Conservation (phyloP, 2,797 vertebrate genomes). For the Sciurus vulgaris region DNA sequence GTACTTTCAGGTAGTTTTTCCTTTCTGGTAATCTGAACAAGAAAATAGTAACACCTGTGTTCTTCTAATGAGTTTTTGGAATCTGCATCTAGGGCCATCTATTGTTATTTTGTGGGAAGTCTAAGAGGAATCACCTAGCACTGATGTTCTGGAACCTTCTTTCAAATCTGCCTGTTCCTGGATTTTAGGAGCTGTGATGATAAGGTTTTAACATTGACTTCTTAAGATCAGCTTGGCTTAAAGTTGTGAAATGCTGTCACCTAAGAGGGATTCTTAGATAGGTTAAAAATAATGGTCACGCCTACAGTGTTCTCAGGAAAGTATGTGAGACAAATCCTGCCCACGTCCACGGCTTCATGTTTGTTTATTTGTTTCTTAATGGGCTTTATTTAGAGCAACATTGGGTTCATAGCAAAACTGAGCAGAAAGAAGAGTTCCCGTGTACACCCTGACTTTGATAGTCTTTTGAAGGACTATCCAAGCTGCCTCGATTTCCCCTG, state of each 20-base stretch:
- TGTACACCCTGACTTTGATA: background rate
- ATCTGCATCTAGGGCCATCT: background rate
- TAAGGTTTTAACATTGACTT: background rate
- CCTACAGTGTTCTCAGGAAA: background rate
- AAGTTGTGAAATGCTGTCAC: background rate
- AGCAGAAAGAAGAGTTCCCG: background rate
- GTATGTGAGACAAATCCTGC: background rate
- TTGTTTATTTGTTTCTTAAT: background rate
- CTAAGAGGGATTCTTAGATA: background rate
- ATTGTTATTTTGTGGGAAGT: constrained; percentile 3
- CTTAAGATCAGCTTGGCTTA: background rate
- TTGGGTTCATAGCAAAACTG: background rate
- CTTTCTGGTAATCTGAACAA: constrained; percentile 20
- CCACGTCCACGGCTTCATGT: background rate
- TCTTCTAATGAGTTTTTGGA: constrained; percentile 38
- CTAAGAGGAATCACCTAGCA: background rate
- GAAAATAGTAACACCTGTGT: background rate
- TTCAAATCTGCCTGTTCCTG: background rate
- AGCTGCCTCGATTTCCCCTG: background rate
- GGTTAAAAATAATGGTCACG: background rate
- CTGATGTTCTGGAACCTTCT: constrained; percentile 45
- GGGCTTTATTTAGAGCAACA: background rate
- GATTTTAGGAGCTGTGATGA: background rate
- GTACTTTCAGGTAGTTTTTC: background rate
- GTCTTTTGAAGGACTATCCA: background rate